Percentiles rank a stretch among this genome's conserved stretches.
phyloP scores from a whole-genome alignment of 2,113 vertebrate genomes.

The Agapornis roseicollis region DNA sequence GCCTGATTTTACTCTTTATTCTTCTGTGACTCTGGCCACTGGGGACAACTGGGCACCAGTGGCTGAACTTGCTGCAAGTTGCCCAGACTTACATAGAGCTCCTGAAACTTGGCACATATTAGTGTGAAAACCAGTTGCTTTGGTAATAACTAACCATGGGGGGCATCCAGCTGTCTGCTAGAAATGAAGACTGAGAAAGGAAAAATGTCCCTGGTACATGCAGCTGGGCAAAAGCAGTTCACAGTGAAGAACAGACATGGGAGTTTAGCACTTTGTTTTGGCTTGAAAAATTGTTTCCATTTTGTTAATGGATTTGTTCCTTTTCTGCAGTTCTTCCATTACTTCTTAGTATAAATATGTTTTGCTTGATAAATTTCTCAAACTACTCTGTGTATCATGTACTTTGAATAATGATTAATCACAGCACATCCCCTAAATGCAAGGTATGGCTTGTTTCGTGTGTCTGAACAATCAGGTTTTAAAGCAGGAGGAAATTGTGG shows the following conservation, averaged over 20 bases:
- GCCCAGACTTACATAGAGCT: neutral
- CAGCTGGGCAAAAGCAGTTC: neutral
- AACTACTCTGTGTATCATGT: neutral
- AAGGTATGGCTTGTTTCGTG: neutral
- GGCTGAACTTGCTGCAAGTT: neutral
- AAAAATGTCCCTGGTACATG: neutral
- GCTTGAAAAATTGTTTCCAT: neutral
- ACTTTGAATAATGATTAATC: neutral
- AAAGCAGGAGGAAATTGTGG: neutral
- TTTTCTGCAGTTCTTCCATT: neutral
- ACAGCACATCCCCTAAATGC: neutral
- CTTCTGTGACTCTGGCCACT: neutral
- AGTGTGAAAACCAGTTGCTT: neutral
- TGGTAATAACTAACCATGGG: neutral
- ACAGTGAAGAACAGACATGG: rapidly evolving
- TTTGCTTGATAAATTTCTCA: neutral
- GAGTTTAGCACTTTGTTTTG: neutral
- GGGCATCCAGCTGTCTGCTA: neutral
- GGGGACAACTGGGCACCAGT: neutral
- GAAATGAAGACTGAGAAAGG: neutral
- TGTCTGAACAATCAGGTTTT: neutral
- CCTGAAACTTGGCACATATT: neutral
- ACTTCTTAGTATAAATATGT: neutral
- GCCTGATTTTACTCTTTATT: neutral
- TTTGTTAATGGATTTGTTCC: neutral